A percentile compares a stretch with the other conserved stretches of the same genome.
Evolutionary conservation across 2,888 invertebrate genomes (phyloP).

Genomic region (Thelaira solivaga): DNA sequence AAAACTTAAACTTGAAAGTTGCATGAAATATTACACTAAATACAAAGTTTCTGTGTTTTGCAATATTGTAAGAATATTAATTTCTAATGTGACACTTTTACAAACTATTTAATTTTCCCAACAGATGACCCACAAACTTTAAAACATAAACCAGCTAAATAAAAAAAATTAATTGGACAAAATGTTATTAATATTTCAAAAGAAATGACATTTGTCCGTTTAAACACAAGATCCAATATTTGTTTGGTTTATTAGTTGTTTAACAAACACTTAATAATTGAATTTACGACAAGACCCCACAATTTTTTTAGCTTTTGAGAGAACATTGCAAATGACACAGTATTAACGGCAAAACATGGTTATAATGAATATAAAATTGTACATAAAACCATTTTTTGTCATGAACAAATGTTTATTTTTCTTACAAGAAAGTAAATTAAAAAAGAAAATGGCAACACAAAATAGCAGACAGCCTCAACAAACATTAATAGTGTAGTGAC

Average conservation of each 20-base stretch:
- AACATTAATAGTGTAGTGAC: too few species aligned
- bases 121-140: slow-evolving; percentile 27
- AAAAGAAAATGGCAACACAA: too few species aligned
- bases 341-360: neutral
- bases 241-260: slow-evolving; percentile 1
- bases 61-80: slow-evolving; percentile 6
- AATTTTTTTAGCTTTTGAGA: neutral
- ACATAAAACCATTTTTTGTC: slow-evolving; percentile 1
- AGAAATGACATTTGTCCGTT: neutral
- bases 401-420: neutral
- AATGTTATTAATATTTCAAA: slow-evolving; percentile 4
- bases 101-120: slow-evolving; percentile 21
- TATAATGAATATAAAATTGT: slow-evolving; percentile 20
- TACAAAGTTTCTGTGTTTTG: too few species aligned
- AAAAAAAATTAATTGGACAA: slow-evolving; percentile 5
- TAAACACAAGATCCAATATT: neutral
- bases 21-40: too few species aligned
- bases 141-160: slow-evolving; percentile 11
- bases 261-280: neutral
- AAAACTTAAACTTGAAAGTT: too few species aligned
- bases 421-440: neutral
- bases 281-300: neutral
- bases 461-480: too few species aligned
- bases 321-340: slow-evolving; percentile 8
- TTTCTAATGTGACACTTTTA: slow-evolving; percentile 21